Conservation (phyloP, 2,797 vertebrate species). For the Megaceryle alcyon region DNA sequence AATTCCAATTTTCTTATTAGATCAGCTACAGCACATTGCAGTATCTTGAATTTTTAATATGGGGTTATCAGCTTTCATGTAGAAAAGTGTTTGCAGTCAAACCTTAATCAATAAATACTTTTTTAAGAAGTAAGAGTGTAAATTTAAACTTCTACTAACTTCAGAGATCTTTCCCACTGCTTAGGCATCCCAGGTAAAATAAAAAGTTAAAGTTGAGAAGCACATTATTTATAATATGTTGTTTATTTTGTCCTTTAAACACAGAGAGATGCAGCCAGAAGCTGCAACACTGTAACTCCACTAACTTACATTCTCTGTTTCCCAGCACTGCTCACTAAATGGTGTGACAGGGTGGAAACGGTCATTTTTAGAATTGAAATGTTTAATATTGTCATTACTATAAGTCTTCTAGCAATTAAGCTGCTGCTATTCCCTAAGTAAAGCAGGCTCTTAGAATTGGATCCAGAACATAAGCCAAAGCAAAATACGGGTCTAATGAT, state of each 20-base stretch:
- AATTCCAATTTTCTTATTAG: not conserved
- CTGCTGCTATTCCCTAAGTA: not conserved
- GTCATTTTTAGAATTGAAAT: not conserved
- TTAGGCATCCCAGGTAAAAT: not conserved
- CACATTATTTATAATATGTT: not conserved
- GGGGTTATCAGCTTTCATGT: not conserved
- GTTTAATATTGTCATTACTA: not conserved
- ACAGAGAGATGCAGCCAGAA: not conserved
- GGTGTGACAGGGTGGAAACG: not conserved
- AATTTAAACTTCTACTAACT: not conserved
- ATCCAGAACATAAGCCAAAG: not conserved
- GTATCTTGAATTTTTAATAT: not conserved
- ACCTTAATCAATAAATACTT: not conserved
- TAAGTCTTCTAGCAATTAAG: not conserved
- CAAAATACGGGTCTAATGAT: not conserved
- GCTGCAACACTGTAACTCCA: not conserved
- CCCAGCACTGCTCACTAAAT: not conserved
- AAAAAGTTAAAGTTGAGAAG: not conserved
- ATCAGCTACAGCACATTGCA: not conserved
- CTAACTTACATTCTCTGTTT: not conserved
- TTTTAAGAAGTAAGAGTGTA: not conserved
- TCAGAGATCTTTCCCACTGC: not conserved
- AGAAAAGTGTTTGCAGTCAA: not conserved
- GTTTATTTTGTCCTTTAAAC: not conserved
- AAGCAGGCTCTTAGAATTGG: not conserved